These are phyloP conservation scores for Copidosoma floridanum DNA, from an alignment of 1,140 invertebrate species.

Conservation along the genomic window DNA sequence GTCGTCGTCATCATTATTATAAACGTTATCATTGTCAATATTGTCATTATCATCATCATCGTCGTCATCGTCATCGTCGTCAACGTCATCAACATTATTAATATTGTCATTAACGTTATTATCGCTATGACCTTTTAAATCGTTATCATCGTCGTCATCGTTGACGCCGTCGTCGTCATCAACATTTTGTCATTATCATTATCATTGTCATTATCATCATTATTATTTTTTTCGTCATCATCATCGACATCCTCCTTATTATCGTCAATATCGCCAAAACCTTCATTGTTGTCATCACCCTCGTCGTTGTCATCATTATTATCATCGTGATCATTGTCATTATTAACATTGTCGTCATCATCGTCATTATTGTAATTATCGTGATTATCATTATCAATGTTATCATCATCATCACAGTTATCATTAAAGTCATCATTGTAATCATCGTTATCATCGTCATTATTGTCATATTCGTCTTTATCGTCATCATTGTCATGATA, in stretches of 20 bases:
- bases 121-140: not conserved
- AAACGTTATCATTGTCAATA: not conserved
- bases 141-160: not conserved
- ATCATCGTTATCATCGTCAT: not conserved
- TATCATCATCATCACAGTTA: not conserved
- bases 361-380: too few species aligned
- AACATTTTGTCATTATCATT: not conserved
- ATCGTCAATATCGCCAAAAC: too few species aligned
- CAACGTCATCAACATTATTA: not conserved
- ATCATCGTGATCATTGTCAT: too few species aligned
- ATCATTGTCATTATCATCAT: not conserved
- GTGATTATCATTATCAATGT: too few species aligned
- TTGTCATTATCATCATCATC: not conserved
- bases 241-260: too few species aligned
- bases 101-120: not conserved
- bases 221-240: not conserved
- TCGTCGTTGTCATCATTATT: too few species aligned
- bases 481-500: too few species aligned
- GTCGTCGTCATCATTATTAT: not conserved
- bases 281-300: too few species aligned
- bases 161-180: not conserved
- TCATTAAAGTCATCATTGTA: not conserved
- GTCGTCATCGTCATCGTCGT: not conserved
- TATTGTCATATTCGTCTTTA: too few species aligned
- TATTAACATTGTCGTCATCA: too few species aligned